Percentiles rank a stretch among this genome's conserved stretches.
phyloP scores from a whole-genome alignment of 2,797 vertebrate genomes.

The Gymnothorax javanicus region DNA sequence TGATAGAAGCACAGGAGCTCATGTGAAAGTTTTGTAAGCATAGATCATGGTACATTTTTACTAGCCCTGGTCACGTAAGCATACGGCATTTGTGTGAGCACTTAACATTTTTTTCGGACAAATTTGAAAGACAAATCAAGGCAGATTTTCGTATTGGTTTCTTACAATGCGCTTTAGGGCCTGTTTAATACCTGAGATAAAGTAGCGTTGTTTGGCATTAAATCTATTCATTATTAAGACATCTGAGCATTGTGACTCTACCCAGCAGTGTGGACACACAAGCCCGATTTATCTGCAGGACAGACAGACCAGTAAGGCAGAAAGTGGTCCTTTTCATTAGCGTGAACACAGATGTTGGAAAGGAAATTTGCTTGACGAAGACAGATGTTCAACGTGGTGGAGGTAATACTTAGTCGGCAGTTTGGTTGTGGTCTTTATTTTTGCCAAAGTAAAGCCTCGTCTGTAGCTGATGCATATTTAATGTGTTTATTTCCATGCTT shows the following conservation, averaged over 20 bases:
- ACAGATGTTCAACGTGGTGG: slow-evolving; percentile 49
- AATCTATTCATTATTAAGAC: background rate
- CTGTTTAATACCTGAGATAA: background rate
- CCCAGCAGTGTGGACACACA: background rate
- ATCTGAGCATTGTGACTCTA: background rate
- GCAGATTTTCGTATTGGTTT: background rate
- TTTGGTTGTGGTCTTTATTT: slow-evolving; percentile 33
- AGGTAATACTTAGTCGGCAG: slow-evolving; percentile 39
- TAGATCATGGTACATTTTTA: background rate
- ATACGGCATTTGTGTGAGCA: background rate
- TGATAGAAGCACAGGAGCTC: background rate
- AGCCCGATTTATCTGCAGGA: slow-evolving; percentile 14
- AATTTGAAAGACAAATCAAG: background rate
- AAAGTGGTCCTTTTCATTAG: slow-evolving; percentile 28
- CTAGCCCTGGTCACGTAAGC: background rate
- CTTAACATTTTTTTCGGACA: background rate
- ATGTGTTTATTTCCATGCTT: slow-evolving; percentile 52
- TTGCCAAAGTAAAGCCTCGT: slow-evolving; percentile 47
- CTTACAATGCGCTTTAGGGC: background rate
- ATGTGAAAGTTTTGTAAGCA: background rate
- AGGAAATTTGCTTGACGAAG: background rate
- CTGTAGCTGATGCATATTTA: slow-evolving; percentile 45
- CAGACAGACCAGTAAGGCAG: background rate
- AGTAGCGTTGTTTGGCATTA: background rate
- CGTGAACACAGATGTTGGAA: slow-evolving; percentile 20